Base-by-base conservation (phyloP, 2,797 vertebrate genomes). In the Oreochromis grahami region DNA sequence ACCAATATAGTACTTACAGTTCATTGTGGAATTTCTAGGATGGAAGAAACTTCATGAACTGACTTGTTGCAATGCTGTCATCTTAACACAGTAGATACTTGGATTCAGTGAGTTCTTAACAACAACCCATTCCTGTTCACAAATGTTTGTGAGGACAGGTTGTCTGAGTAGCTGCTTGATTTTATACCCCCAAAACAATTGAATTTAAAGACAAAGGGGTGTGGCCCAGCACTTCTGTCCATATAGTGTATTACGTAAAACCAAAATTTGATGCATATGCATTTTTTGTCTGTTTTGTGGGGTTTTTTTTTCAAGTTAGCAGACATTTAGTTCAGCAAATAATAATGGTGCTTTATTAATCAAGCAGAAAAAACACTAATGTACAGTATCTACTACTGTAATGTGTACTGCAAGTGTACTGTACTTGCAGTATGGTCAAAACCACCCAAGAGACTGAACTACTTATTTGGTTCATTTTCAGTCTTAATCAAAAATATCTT, bases 301-400 rank as follows among this genome's bases (percentile, higher is more conserved):
- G 1, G 0, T 0, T 0, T 19, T n/a, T n/a, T n/a, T 56, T 10
- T 29, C 9, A 7, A 48, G 43, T 72, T 48, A 29, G 24, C 68
- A 72, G 9, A 29, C 15, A 48, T 72, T 29, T 72, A 72, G 29
- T 48, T 45, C 68, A 72, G 41, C 8, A 72, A 48, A 4, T 17
- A 70, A 43, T 43, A 10, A 9, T 26, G 24, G 14, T 9, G 14
- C 41, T 29, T 72, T 19, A 48, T 29, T 48, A 72, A 72, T 72
- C 6, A 45, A 29, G 41, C 41, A 48, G 68, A 48, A 15, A 3
- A 17, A 19, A 24, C 7, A 68, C 34, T 17, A 70, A 26, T 26
- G 4, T 26, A 43, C 38, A 45, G 65, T 26, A 26, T 26, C 41
- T 45, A 15, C 21, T 10, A 17, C 38, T 11, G 65, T 45, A 70